Evolutionary conservation across 23 tunicate species (phyloP).

Genomic region (Corella eumyota): DNA sequence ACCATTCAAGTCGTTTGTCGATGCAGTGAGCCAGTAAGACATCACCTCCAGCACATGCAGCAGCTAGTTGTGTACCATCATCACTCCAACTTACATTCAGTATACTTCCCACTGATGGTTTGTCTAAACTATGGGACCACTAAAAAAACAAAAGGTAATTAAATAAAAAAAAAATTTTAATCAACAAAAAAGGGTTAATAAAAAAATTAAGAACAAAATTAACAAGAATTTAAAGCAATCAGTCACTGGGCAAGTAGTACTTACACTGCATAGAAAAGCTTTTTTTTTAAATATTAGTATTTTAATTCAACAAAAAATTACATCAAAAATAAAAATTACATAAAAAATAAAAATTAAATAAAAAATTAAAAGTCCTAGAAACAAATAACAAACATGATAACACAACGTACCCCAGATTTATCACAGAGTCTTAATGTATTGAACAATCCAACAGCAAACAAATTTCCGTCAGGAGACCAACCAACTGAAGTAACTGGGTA

Average conservation of each 20-base stretch:
- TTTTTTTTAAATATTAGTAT: no score
- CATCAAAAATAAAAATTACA: no score
- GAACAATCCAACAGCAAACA: slow-evolving; percentile 87
- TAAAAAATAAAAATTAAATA: no score
- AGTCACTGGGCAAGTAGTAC: no score
- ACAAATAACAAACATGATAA: no score
- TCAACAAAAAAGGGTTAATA: no score
- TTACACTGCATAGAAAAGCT: no score
- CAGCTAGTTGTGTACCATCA: slow-evolving; percentile 85
- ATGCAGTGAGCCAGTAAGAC: slow-evolving; percentile 76
- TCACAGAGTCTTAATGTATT: slow-evolving; percentile 82
- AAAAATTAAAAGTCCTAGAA: no score
- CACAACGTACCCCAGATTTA: slow-evolving; percentile 58
- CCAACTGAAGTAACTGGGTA: slow-evolving; percentile 81
- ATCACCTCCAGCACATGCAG: slow-evolving; percentile 83
- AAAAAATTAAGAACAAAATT: no score
- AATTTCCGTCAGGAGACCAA: slow-evolving; percentile 79
- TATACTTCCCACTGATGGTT: slow-evolving; percentile 60
- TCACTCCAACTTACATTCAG: slow-evolving; percentile 68
- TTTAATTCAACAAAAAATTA: no score
- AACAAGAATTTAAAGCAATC: no score
- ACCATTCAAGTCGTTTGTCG: slow-evolving; percentile 70
- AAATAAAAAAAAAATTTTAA: background rate
- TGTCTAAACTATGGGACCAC: slow-evolving; percentile 83
- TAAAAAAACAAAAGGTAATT: background rate